Conservation (phyloP, 2,113 vertebrate genomes). For the Cacatua alba region DNA sequence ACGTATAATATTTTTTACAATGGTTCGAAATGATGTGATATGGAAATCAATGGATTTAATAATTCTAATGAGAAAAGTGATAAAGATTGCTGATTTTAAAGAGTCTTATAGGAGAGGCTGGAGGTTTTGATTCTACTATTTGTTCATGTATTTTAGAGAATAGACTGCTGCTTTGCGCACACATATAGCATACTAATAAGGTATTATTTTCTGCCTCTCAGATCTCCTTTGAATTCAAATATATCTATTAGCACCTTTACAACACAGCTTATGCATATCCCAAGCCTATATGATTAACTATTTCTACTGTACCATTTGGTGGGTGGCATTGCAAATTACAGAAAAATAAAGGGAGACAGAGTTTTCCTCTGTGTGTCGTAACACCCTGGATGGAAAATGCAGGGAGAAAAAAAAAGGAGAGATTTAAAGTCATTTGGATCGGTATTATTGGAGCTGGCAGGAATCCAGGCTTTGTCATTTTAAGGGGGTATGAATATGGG, state of each 20-base stretch:
- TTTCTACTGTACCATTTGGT: constrained; percentile 27
- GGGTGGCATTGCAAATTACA: constrained; percentile 20
- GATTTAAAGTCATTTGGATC: background rate
- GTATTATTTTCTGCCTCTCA: constrained; percentile 32
- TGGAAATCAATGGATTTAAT: background rate
- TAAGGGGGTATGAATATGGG: background rate
- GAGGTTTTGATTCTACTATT: constrained; percentile 15
- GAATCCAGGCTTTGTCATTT: background rate
- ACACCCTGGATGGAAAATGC: background rate
- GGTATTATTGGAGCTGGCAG: background rate
- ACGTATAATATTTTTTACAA: background rate
- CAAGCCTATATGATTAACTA: constrained; percentile 1
- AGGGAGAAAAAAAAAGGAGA: background rate
- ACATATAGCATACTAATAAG: constrained; percentile 53
- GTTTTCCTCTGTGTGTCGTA: constrained; percentile 18
- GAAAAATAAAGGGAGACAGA: background rate
- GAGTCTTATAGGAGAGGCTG: background rate
- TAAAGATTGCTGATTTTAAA: constrained; percentile 8
- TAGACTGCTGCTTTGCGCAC: constrained; percentile 22
- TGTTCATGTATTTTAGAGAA: constrained; percentile 18
- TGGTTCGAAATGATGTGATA: background rate
- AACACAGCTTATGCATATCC: constrained; percentile 8
- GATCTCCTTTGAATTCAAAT: constrained; percentile 51
- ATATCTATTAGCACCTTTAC: constrained; percentile 51
- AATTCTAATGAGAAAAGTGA: constrained; percentile 4